Conservation (phyloP, 2,797 vertebrate species). For the Enteromius trimaculatus region DNA sequence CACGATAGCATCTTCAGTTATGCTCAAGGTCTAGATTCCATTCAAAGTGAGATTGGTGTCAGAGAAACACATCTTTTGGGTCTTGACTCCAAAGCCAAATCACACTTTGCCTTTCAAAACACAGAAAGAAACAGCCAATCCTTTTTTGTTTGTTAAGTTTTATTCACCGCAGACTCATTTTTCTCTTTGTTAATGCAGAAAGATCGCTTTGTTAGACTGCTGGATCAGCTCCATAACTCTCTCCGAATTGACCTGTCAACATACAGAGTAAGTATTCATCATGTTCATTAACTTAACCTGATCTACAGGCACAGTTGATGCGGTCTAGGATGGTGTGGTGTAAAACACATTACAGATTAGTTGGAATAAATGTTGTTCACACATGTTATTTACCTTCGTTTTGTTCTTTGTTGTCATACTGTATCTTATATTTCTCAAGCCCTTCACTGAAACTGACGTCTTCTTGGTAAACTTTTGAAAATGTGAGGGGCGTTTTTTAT, state of each 20-base stretch:
- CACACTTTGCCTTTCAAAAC: not conserved
- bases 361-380: not conserved
- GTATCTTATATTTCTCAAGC: not conserved
- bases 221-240: conserved; percentile 98
- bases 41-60: not conserved
- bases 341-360: not conserved
- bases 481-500: not conserved
- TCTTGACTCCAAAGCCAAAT: not conserved
- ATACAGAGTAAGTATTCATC: conserved; percentile 86
- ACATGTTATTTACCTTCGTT: not conserved
- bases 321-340: not conserved
- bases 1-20: too few species aligned
- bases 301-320: not conserved
- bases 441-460: not conserved
- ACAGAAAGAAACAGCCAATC: not conserved
- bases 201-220: conserved; percentile 93
- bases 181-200: conserved; percentile 76
- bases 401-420: not conserved
- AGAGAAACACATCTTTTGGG: not conserved
- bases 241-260: conserved; percentile 96
- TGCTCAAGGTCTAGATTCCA: not conserved
- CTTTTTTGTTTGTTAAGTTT: conserved; percentile 2
- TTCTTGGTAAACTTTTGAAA: not conserved
- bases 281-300: not conserved
- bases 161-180: not conserved